Conservation (phyloP, 2,888 invertebrate genomes). For the Lasius platythorax region DNA sequence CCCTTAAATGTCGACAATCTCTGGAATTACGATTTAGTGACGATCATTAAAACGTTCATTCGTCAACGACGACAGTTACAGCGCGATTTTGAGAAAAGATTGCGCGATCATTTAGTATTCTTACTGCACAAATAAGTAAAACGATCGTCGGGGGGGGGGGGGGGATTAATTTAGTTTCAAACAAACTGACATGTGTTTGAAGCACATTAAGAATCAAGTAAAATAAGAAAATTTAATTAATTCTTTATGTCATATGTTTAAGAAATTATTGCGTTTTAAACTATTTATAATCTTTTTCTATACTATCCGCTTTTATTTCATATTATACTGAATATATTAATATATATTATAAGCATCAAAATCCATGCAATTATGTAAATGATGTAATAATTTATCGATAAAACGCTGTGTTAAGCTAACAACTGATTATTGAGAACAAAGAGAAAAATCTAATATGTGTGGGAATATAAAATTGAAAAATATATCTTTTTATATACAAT, state of each 20-base stretch:
- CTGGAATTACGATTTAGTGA: conserved; percentile 7
- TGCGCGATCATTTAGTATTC: conserved; percentile 13
- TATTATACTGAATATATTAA: neutral
- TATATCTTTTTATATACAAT: no score
- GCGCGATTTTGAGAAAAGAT: neutral
- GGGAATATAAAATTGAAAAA: neutral
- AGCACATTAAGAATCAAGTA: neutral
- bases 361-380: neutral
- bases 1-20: conserved; percentile 20
- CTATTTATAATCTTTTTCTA: neutral
- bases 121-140: neutral
- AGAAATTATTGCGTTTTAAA: neutral
- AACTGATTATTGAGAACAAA: neutral
- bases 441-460: neutral
- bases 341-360: neutral
- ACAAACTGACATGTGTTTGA: neutral
- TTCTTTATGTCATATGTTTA: neutral
- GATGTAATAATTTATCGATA: neutral
- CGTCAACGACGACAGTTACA: neutral
- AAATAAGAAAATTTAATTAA: conserved; percentile 8
- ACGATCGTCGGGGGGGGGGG: neutral
- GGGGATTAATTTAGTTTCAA: neutral
- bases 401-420: neutral
- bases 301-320: neutral
- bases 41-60: conserved; percentile 19